Evolutionary conservation across 2,888 invertebrate species (phyloP).

Genomic region (Anodontia alba): DNA sequence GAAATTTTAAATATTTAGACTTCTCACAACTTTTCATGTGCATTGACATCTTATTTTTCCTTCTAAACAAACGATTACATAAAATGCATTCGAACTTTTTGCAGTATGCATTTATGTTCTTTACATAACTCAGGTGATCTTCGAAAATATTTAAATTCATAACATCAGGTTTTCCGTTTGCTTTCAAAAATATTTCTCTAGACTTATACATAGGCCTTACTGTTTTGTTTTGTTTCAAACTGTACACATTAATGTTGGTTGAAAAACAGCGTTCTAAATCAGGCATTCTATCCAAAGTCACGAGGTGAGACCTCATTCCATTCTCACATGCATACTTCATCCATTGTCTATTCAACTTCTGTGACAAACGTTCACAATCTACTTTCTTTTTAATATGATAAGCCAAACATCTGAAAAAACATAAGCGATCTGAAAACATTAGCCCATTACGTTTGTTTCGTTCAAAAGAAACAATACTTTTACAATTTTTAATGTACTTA

Average conservation of each 20-base stretch:
- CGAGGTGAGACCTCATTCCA: background rate
- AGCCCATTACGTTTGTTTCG: background rate
- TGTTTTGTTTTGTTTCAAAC: background rate
- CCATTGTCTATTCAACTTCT: background rate
- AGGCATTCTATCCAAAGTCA: background rate
- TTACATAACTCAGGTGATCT: constrained; percentile 1
- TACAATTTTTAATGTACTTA: background rate
- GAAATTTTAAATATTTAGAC: background rate
- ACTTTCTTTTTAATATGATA: background rate
- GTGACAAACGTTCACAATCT: background rate
- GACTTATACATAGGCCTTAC: background rate
- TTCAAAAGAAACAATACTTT: constrained; percentile 1
- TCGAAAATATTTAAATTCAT: constrained; percentile 5
- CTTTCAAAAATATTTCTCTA: background rate
- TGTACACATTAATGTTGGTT: background rate
- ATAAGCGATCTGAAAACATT: background rate
- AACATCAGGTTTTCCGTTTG: background rate
- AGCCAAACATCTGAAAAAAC: constrained; percentile 1
- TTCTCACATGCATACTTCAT: background rate
- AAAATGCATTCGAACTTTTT: background rate
- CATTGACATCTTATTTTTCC: background rate
- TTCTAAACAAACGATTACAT: background rate
- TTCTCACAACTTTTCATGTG: background rate
- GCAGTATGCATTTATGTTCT: background rate
- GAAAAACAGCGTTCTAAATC: background rate